phyloP scores from a whole-genome alignment of 2,888 invertebrate species.

The Parascotia fuliginaria region DNA sequence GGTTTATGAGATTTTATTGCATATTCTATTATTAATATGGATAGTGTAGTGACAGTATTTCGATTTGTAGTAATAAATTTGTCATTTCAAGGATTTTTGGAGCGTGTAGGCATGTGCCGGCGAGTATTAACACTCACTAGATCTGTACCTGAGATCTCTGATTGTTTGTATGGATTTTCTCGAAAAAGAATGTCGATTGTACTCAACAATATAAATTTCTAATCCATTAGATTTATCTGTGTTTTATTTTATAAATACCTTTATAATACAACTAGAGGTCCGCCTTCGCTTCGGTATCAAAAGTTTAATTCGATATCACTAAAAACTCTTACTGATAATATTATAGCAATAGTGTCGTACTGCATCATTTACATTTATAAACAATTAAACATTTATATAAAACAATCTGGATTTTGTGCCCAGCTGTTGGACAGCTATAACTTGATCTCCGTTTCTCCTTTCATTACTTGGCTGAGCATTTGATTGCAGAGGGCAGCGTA shows the following conservation, averaged over 20 bases:
- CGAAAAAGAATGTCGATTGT: slow-evolving; percentile 78
- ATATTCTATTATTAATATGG: slow-evolving; percentile 73
- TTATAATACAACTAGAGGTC: not conserved
- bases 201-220: slow-evolving; percentile 85
- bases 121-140: slow-evolving; percentile 44
- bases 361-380: too few species aligned
- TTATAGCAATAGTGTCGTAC: too few species aligned
- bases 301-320: too few species aligned
- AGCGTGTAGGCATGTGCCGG: slow-evolving; percentile 46
- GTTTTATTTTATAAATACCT: slow-evolving; percentile 64
- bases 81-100: slow-evolving; percentile 70
- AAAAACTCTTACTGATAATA: too few species aligned
- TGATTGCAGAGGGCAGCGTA: slow-evolving; percentile 98
- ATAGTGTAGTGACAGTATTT: slow-evolving; percentile 78
- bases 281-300: too few species aligned
- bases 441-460: slow-evolving; percentile 75
- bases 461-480: slow-evolving; percentile 94
- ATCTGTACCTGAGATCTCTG: slow-evolving; percentile 48
- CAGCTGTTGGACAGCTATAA: too few species aligned
- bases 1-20: slow-evolving; percentile 73
- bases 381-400: too few species aligned
- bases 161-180: slow-evolving; percentile 65
- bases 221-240: slow-evolving; percentile 77
- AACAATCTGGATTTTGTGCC: too few species aligned
- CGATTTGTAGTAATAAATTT: slow-evolving; percentile 79